Evolutionary conservation across 2,113 vertebrate species (phyloP).

Genomic region (Ptilorrhoa leucosticta): DNA sequence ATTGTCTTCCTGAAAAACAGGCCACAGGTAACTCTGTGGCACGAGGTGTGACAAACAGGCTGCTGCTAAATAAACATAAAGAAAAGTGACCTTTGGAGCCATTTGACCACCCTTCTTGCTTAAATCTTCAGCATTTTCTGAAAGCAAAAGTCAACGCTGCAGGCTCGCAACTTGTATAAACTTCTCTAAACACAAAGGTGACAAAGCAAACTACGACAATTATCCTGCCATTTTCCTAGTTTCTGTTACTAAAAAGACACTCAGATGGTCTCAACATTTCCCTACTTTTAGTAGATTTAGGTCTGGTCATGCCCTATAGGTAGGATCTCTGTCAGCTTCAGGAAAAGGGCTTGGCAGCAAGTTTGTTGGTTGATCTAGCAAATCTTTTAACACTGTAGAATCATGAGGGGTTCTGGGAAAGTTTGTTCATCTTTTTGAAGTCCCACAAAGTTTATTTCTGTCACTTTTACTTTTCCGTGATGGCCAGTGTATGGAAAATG

Average conservation of each 20-base stretch:
- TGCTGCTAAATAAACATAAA: neutral
- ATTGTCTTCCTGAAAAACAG: neutral
- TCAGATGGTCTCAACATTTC: neutral
- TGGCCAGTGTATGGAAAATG: slow-evolving; percentile 49
- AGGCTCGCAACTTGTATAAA: neutral
- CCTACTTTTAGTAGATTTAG: neutral
- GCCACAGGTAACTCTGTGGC: neutral
- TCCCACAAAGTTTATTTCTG: slow-evolving; percentile 49
- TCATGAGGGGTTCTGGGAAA: slow-evolving; percentile 17
- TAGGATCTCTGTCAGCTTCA: neutral
- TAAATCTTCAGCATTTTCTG: neutral
- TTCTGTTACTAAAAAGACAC: neutral
- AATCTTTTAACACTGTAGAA: neutral
- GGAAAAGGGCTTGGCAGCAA: neutral
- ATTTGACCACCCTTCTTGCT: neutral
- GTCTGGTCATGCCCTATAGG: neutral
- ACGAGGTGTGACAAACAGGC: neutral
- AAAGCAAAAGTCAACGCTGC: neutral
- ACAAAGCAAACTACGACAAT: neutral
- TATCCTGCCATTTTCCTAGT: neutral
- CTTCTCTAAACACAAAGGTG: neutral
- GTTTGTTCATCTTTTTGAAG: slow-evolving; percentile 28
- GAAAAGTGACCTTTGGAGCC: neutral
- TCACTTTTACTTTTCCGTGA: slow-evolving; percentile 32
- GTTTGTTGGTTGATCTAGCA: neutral